These are phyloP conservation scores for Nanorana parkeri DNA, from an alignment of 2,113 vertebrate species.

Conservation along the genomic window DNA sequence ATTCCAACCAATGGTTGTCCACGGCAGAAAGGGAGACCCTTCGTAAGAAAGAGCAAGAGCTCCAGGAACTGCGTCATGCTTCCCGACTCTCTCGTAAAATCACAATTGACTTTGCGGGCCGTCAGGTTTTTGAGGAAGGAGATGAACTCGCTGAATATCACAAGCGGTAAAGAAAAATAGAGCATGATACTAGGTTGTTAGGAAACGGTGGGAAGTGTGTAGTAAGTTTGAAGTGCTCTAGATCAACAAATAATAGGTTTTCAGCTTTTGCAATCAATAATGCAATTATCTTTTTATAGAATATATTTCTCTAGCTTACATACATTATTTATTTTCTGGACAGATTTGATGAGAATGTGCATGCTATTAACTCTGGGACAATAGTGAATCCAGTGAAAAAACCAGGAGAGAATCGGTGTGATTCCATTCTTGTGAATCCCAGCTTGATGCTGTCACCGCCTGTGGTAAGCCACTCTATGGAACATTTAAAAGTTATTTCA, in stretches of 20 bases:
- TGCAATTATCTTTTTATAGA: too few relatives aligned
- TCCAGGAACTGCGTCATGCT: slow-evolving; percentile 86
- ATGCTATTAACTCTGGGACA: slow-evolving; percentile 75
- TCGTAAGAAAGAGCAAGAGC: slow-evolving; percentile 85
- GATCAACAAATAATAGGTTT: too few relatives aligned
- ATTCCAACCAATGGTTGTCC: slow-evolving; percentile 96
- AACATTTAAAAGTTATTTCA: too few relatives aligned
- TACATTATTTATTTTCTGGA: slow-evolving; percentile 21
- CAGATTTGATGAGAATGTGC: slow-evolving; percentile 89
- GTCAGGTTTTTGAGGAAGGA: slow-evolving; percentile 87
- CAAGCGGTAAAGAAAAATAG: slow-evolving; percentile 75
- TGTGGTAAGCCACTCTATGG: slow-evolving; percentile 73
- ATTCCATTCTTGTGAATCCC: slow-evolving; percentile 85
- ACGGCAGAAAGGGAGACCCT: slow-evolving; percentile 83
- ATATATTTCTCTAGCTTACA: neutral
- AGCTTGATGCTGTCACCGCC: slow-evolving; percentile 83
- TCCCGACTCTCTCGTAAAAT: slow-evolving; percentile 86
- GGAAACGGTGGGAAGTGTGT: neutral
- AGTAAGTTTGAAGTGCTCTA: too few relatives aligned
- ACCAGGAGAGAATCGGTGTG: slow-evolving; percentile 63
- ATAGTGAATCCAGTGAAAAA: slow-evolving; percentile 63
- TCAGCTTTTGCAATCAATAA: too few relatives aligned
- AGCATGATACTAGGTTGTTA: neutral
- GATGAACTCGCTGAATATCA: slow-evolving; percentile 81
- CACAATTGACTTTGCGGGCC: slow-evolving; percentile 93